Evolutionary conservation across 2,113 vertebrate species (phyloP).

Genomic region (Pica pica): DNA sequence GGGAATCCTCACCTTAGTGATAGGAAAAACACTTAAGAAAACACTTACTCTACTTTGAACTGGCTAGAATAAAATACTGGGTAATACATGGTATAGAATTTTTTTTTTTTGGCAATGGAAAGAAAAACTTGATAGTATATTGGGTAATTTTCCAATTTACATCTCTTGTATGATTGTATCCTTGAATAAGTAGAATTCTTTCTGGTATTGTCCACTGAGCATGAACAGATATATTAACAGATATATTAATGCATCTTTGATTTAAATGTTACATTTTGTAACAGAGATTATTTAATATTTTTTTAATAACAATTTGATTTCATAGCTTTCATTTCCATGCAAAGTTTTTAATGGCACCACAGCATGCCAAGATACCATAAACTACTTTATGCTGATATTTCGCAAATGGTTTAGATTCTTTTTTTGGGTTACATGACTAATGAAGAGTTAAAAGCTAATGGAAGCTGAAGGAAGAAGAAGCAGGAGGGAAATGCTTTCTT

Average conservation of each 20-base stretch:
- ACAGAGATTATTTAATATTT: not conserved
- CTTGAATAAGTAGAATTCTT: not conserved
- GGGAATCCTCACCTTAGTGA: not conserved
- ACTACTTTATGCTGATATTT: not conserved
- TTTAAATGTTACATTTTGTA: not conserved
- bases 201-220: not conserved
- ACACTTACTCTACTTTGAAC: not conserved
- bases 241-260: not conserved
- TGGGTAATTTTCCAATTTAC: not conserved
- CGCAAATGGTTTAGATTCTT: not conserved
- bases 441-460: constrained; percentile 12
- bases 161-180: not conserved
- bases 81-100: not conserved
- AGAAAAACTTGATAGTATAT: not conserved
- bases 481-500: not conserved
- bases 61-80: not conserved
- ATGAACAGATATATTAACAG: not conserved
- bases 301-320: not conserved
- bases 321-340: not conserved
- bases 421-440: not conserved
- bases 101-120: not conserved
- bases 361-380: not conserved
- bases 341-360: not conserved
- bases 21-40: not conserved
- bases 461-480: not conserved